Evolutionary conservation across 2,888 invertebrate species (phyloP).

Genomic region (Bellardia pandia): DNA sequence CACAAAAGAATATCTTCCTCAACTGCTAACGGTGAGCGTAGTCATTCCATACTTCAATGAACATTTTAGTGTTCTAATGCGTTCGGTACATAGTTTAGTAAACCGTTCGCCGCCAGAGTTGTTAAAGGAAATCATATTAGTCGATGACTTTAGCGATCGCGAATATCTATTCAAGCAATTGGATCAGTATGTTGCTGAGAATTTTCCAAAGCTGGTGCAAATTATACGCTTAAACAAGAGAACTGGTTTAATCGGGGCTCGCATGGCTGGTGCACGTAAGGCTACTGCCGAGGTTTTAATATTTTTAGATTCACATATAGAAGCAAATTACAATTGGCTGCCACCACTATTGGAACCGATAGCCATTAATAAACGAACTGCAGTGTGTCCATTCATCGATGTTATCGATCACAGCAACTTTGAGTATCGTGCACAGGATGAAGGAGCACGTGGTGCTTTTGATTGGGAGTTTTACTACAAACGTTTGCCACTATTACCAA

Average conservation of each 20-base stretch:
- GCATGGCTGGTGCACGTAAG: slow-evolving; percentile 92
- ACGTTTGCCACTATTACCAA: slow-evolving; percentile 89
- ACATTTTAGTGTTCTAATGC: slow-evolving; percentile 93
- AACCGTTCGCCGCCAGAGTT: slow-evolving; percentile 92
- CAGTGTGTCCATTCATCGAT: slow-evolving; percentile 98
- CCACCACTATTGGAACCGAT: slow-evolving; percentile 97
- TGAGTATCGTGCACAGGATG: slow-evolving; percentile 96
- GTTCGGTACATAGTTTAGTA: slow-evolving; percentile 92
- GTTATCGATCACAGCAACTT: slow-evolving; percentile 96
- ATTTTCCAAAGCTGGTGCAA: slow-evolving; percentile 89
- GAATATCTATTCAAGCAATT: slow-evolving; percentile 89
- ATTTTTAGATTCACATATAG: slow-evolving; percentile 96
- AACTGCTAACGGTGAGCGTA: slow-evolving; percentile 91
- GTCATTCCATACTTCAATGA: slow-evolving; percentile 98
- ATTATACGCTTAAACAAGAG: slow-evolving; percentile 90
- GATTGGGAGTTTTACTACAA: slow-evolving; percentile 99
- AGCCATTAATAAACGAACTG: slow-evolving; percentile 92
- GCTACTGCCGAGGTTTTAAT: slow-evolving; percentile 93
- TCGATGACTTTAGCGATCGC: slow-evolving; percentile 94
- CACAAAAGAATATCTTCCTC: slow-evolving; percentile 78
- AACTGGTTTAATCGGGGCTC: slow-evolving; percentile 94
- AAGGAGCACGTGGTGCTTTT: slow-evolving; percentile 96
- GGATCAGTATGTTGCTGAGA: slow-evolving; percentile 89
- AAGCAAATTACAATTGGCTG: slow-evolving; percentile 96
- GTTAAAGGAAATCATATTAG: slow-evolving; percentile 94